These are phyloP conservation scores for Dendroctonus valens DNA, from an alignment of 1,140 invertebrate species.

Conservation along the genomic window DNA sequence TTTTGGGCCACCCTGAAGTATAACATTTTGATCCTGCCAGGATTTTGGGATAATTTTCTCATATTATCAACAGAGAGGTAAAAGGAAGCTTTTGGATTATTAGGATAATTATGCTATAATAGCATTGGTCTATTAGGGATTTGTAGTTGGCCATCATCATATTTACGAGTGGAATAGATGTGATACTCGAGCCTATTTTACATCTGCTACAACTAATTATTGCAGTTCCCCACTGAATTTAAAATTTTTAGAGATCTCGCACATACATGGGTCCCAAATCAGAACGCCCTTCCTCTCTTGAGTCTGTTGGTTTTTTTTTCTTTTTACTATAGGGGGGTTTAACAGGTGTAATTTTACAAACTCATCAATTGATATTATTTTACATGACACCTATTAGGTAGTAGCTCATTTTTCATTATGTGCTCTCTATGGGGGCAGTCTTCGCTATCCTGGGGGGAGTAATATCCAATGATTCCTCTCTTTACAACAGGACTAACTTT, in stretches of 20 bases:
- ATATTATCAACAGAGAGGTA: conserved; percentile 63
- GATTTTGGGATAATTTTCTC: conserved; percentile 66
- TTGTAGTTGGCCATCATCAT: conserved; percentile 70
- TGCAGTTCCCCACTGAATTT: conserved; percentile 62
- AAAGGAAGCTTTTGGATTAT: conserved; percentile 59
- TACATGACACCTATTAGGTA: conserved; percentile 76
- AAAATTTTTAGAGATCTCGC: conserved; percentile 70
- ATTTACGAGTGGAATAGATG: conserved; percentile 72
- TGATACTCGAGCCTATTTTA: conserved; percentile 74
- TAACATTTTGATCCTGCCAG: conserved; percentile 70
- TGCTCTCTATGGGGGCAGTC: conserved; percentile 65
- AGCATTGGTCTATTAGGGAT: conserved; percentile 64
- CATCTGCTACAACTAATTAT: conserved; percentile 73
- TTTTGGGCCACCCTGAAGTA: conserved; percentile 76
- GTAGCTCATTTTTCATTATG: conserved; percentile 75
- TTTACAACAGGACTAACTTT: conserved; percentile 60
- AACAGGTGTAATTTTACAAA: conserved; percentile 68
- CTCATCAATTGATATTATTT: conserved; percentile 66
- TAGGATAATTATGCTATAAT: conserved; percentile 64
- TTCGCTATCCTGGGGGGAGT: conserved; percentile 70
- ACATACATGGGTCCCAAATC: conserved; percentile 55
- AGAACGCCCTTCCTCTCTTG: conserved; percentile 58
- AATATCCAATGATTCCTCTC: conserved; percentile 65
- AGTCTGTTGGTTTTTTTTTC: conserved; percentile 69
- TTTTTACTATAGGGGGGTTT: conserved; percentile 65